Conservation (phyloP, 1,140 invertebrate genomes). For the Saccostrea cuccullata region DNA sequence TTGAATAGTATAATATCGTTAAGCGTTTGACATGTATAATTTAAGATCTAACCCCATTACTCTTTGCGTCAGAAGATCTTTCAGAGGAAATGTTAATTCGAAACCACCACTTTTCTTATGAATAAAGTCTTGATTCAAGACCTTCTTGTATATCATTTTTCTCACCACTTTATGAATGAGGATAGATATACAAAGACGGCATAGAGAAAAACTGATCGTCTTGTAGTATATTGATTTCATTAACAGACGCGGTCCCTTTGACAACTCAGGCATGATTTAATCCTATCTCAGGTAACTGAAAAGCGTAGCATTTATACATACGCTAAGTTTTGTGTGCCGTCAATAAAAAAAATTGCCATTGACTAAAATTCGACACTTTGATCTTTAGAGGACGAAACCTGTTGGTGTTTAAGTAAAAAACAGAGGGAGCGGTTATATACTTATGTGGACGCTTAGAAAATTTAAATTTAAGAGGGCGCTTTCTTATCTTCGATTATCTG, state of each 20-base stretch:
- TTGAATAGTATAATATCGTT: neutral
- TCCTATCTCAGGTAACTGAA: conserved; percentile 22
- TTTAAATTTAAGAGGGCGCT: neutral
- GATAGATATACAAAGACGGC: neutral
- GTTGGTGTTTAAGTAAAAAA: neutral
- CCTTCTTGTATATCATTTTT: conserved; percentile 23
- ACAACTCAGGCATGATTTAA: neutral
- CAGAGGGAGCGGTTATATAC: neutral
- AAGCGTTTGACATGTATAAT: neutral
- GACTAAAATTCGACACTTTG: conserved; percentile 30
- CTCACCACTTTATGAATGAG: conserved; percentile 33
- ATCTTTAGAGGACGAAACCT: conserved; percentile 13
- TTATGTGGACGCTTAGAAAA: conserved; percentile 2
- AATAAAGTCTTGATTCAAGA: neutral
- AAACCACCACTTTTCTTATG: neutral
- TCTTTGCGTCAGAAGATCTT: neutral
- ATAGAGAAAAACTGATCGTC: neutral
- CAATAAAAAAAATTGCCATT: conserved; percentile 1
- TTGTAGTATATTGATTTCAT: conserved; percentile 18
- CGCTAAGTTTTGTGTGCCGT: neutral
- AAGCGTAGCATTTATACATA: conserved; percentile 19
- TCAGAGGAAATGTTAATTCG: neutral
- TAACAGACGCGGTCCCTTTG: neutral
- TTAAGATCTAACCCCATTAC: neutral
- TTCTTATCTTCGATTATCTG: conserved; percentile 24